Evolutionary conservation across 2,113 vertebrate species (phyloP).

Genomic region (Oreotragus oreotragus): DNA sequence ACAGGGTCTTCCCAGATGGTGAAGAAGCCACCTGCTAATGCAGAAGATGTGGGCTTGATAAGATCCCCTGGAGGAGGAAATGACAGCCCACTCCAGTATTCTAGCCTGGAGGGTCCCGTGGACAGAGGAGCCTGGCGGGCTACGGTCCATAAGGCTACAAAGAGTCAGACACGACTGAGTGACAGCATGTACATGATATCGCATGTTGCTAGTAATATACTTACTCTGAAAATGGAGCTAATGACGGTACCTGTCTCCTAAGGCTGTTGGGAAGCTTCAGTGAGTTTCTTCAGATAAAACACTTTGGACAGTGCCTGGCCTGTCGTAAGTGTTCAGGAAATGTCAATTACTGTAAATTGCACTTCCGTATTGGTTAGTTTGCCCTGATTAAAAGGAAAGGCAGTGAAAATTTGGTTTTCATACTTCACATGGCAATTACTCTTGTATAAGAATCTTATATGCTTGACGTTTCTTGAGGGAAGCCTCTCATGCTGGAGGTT

Average conservation of each 20-base stretch:
- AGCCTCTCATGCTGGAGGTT: background rate
- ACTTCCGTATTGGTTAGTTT: background rate
- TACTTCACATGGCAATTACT: background rate
- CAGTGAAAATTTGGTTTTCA: background rate
- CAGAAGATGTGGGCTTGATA: background rate
- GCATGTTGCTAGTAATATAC: background rate
- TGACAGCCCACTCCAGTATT: background rate
- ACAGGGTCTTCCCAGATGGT: background rate
- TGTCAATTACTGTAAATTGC: no score
- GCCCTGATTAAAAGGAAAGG: background rate
- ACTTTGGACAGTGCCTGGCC: rapidly evolving
- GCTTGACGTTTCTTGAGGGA: background rate
- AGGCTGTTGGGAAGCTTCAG: background rate
- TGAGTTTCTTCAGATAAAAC: background rate
- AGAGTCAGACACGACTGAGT: background rate
- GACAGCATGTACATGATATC: background rate
- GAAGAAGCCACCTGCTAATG: background rate
- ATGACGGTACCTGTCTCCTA: background rate
- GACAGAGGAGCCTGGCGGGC: background rate
- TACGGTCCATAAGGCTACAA: background rate
- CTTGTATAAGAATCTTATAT: background rate
- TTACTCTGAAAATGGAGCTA: background rate
- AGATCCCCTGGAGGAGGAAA: background rate
- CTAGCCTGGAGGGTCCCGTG: background rate
- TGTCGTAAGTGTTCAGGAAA: background rate